Evolutionary conservation across 2,888 invertebrate genomes (phyloP), one percentile per base, ranked within the genome.

Genomic region (Epistrophe eligans): DNA sequence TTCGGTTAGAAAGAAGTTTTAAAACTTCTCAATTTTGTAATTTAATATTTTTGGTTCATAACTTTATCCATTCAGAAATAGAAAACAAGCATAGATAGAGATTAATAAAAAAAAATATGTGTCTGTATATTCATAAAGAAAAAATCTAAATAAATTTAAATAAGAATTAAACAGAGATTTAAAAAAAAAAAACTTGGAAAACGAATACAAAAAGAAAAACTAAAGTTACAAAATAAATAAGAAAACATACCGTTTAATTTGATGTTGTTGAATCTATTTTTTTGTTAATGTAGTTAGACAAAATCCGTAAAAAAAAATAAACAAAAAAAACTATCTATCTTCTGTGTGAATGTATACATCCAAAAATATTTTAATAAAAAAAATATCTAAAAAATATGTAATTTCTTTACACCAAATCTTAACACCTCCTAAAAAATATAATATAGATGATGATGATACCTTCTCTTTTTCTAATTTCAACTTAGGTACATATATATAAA

Each of bases 271-370:
- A 67, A 62, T 15, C 0, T 15, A 40, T 43, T 72, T 80, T 80
- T 80, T 77, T 77, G 13, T 60, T 52, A 77, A 77, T 77, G 81
- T 84, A 84, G 84, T 24, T 84, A 84, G 84, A 84, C 40, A 66
- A 74, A 74, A 66, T 72, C 64, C 76, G 58, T 76, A 38, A 58
- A 2, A 24, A 50, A 55, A 45, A 82, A 72, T 3, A 24, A 24
- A 24, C 24, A 24, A 17, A 15, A 52, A 55, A 48, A 77, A 72
- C 32, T 73, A 70, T 83, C 17, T 83, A 32, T 64, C 19, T 67
- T 67, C 48, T 19, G 50, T 67, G 28, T 28, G 17, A 28, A 67
- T 67, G 13, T 50, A 43, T 62, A 24, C 24, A 66, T 32, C 15
- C 11, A 32, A 7, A 32, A 66, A n/a, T 35, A 32, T 48, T 32